Base-by-base conservation (phyloP, 2,888 invertebrate genomes). In the Diaprepes abbreviatus region DNA sequence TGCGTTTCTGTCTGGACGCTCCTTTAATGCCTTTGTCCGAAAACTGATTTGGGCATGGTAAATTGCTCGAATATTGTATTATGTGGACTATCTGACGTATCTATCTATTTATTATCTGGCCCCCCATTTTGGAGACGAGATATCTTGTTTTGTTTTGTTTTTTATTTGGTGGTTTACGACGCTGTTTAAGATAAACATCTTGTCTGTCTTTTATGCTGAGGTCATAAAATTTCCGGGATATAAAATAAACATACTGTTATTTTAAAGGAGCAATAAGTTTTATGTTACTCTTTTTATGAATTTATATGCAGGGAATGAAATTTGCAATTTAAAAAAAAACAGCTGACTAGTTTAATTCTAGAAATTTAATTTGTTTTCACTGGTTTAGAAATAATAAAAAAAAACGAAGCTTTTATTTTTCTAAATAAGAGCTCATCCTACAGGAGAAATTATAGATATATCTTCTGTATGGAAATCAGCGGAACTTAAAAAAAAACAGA, bases 1-100 rank as follows among this genome's bases (percentile, higher is more conserved):
- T 59, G 43, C n/a, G 45, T 59, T 59, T 43, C 45, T 33, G 31
- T 43, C 48, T 50, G 48, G 48, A 50, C 28, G 48, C 48, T 50
- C 48, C 48, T 28, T 45, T 45, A 45, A 45, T 4, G 24, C 24
- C 5, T 35, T 35, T 35, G 35, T 35, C 35, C 35, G 35, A 35
- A 35, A 35, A 35, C 35, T 35, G 35, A 35, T 35, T 35, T 35
- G 35, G 28, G 28, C 28, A 50, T 28, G 28, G 48, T 12, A 50
- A 50, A 50, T 50, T 50, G 48, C 48, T 28, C 28, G 28, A 50
- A 50, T 43, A 43, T 43, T 50, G 48, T 28, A 16, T 50, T 50
- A 28, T 28, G 28, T 28, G 16, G 16, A 28, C 48, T 14, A 50
- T 50, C 48, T 48, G 48, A 48, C 48, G 28, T 48, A 48, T 48